Evolutionary conservation across 2,888 invertebrate species (phyloP).

Genomic region (Anoncus sp.): DNA sequence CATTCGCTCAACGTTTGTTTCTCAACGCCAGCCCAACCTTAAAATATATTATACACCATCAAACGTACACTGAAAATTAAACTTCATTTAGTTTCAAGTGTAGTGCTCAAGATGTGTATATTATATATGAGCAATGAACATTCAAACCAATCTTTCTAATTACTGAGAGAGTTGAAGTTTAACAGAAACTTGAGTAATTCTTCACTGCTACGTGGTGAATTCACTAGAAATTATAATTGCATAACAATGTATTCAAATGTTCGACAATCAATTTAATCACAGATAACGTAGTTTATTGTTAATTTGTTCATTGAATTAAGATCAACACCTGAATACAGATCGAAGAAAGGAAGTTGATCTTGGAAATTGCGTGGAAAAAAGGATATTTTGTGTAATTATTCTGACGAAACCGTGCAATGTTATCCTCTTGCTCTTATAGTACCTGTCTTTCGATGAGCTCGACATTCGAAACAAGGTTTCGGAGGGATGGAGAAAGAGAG

Average conservation of each 20-base stretch:
- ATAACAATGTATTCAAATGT: background rate
- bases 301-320: background rate
- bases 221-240: background rate
- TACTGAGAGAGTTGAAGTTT: background rate
- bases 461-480: conserved; percentile 41
- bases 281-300: background rate
- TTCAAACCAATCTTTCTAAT: background rate
- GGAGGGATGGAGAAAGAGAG: background rate
- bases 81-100: no score
- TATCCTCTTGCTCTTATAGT: conserved; percentile 10
- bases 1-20: no score
- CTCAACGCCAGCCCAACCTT: no score
- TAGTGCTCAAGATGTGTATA: no score
- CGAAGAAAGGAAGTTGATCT: background rate
- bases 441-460: conserved; percentile 3
- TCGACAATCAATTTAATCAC: background rate
- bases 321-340: background rate
- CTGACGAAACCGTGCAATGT: conserved; percentile 21
- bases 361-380: conserved; percentile 16
- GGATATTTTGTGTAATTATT: conserved; percentile 20
- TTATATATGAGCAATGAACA: no score
- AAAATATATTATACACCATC: no score
- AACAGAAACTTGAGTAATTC: background rate
- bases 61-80: no score
- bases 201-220: background rate